Percentiles rank a stretch among this genome's conserved stretches.
phyloP scores from a whole-genome alignment of 2,797 vertebrate species.

The Melanitta fusca region DNA sequence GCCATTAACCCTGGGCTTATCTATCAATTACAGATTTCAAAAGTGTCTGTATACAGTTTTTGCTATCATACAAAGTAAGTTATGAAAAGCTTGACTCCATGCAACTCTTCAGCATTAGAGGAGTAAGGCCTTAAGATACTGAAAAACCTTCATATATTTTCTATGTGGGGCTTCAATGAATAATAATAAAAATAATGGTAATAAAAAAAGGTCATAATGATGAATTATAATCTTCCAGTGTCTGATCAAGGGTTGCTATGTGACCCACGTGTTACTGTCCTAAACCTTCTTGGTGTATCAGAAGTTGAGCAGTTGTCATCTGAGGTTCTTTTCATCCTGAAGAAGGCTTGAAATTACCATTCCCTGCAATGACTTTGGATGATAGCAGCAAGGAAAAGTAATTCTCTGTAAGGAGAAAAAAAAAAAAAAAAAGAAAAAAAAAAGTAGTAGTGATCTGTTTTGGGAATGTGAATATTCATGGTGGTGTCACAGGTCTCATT shows the following conservation, averaged over 20 bases:
- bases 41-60: background rate
- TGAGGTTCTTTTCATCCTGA: background rate
- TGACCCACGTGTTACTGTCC: background rate
- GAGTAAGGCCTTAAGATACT: background rate
- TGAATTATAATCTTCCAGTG: background rate
- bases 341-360: background rate
- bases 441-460: background rate
- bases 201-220: background rate
- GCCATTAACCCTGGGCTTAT: constrained; percentile 54
- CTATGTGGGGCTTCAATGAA: background rate
- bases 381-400: background rate
- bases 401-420: background rate
- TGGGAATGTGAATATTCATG: constrained; percentile 20
- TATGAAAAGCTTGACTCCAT: background rate
- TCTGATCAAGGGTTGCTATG: background rate
- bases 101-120: background rate
- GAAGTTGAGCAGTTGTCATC: background rate
- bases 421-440: background rate
- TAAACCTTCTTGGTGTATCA: background rate
- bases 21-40: constrained; percentile 45
- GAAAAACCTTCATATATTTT: background rate
- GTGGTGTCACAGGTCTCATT: constrained; percentile 11
- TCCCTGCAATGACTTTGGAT: background rate
- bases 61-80: background rate
- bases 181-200: background rate